These are phyloP conservation scores for Drosophila emarginata DNA, from an alignment of 2,888 invertebrate genomes.

Conservation along the genomic window DNA sequence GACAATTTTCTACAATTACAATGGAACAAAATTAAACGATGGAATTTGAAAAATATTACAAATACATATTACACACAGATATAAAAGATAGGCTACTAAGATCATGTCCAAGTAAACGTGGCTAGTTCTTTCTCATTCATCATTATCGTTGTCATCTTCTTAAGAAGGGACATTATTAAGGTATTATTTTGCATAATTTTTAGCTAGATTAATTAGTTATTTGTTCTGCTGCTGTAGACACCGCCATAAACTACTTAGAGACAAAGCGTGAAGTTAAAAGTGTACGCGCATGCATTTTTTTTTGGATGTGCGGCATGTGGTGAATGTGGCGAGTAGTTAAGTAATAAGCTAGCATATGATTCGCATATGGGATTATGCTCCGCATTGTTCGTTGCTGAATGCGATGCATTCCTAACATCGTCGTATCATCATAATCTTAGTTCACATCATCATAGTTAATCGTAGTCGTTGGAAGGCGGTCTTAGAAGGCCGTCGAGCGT, in stretches of 20 bases:
- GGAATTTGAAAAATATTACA: constrained; percentile 33
- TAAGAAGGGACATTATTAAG: constrained; percentile 8
- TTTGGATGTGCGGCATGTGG: constrained; percentile 59
- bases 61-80: constrained; percentile 34
- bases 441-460: constrained; percentile 3
- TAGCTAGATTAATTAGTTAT: constrained; percentile 49
- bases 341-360: constrained; percentile 65
- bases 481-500: constrained; percentile 82
- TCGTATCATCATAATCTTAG: constrained; percentile 10
- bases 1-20: constrained; percentile 61
- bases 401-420: constrained; percentile 16
- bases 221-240: constrained; percentile 50
- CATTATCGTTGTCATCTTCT: constrained; percentile 30
- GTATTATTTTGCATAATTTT: constrained; percentile 43
- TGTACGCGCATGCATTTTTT: constrained; percentile 50
- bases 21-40: constrained; percentile 41
- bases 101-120: constrained; percentile 41
- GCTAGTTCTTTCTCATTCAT: constrained; percentile 28
- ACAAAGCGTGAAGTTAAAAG: constrained; percentile 57
- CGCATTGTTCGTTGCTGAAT: constrained; percentile 74
- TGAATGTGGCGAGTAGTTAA: constrained; percentile 43
- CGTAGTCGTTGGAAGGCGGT: constrained; percentile 33
- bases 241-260: constrained; percentile 52
- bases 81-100: constrained; percentile 16
- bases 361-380: constrained; percentile 57